Conservation (phyloP, 2,888 invertebrate genomes). For the Philaethria dido region DNA sequence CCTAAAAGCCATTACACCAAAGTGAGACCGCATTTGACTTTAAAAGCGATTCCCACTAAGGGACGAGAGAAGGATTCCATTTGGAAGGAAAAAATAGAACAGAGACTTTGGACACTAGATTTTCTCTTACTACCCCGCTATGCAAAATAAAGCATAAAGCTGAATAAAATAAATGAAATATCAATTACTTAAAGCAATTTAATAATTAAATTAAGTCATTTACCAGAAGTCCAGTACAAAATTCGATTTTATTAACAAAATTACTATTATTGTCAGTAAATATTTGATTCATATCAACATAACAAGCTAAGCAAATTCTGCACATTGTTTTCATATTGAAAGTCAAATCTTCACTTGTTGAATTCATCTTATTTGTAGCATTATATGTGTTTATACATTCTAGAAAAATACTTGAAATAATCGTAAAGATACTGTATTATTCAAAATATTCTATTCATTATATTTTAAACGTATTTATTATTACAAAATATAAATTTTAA, state of each 20-base stretch:
- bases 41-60: no score
- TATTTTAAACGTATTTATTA: background rate
- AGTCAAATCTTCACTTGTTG: background rate
- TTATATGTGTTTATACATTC: background rate
- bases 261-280: slow-evolving; percentile 49
- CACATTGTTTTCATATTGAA: slow-evolving; percentile 46
- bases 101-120: no score
- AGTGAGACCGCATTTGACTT: no score
- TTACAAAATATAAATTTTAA: background rate
- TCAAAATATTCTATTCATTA: background rate
- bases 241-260: slow-evolving; percentile 54
- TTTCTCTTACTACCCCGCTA: no score
- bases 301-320: slow-evolving; percentile 55
- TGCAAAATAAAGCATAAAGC: no score
- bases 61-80: no score
- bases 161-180: no score
- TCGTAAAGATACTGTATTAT: background rate
- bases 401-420: background rate
- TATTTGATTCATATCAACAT: slow-evolving; percentile 50
- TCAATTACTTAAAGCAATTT: no score
- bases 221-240: slow-evolving; percentile 63
- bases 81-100: no score
- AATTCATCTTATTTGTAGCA: slow-evolving; percentile 16
- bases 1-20: no score
- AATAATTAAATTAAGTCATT: slow-evolving; percentile 37